These are phyloP conservation scores for Rhineura floridana DNA, from an alignment of 2,113 vertebrate species.

Conservation along the genomic window DNA sequence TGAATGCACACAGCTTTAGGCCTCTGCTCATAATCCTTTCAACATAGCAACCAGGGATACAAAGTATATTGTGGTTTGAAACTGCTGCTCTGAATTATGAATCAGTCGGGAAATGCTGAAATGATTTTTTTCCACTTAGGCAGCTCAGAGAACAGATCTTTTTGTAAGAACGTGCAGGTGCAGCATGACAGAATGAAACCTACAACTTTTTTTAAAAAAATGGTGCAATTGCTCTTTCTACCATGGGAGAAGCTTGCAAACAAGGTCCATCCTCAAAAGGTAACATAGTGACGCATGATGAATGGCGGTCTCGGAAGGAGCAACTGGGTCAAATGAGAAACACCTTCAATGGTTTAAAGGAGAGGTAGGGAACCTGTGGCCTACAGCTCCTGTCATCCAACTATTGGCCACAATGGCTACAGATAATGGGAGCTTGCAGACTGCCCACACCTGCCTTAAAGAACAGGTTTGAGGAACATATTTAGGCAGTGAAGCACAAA, in stretches of 20 bases:
- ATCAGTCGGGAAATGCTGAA: constrained; percentile 54
- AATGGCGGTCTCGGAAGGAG: neutral
- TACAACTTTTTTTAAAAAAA: constrained; percentile 21
- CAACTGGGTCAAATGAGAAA: neutral
- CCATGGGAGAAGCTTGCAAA: neutral
- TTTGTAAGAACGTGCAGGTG: constrained; percentile 56
- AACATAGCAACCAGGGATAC: constrained; percentile 25
- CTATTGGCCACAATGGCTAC: no score
- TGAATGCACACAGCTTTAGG: constrained; percentile 48
- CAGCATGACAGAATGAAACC: constrained; percentile 39
- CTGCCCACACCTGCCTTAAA: no score
- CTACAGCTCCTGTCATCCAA: no score
- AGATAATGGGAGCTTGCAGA: no score
- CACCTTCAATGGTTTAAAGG: neutral
- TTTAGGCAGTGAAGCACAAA: neutral
- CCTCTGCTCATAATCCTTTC: constrained; percentile 64
- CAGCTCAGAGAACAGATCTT: constrained; percentile 49
- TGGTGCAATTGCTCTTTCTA: neutral
- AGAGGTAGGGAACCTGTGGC: neutral
- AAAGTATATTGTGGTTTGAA: constrained; percentile 58
- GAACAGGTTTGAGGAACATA: no score
- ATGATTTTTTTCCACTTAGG: constrained; percentile 51
- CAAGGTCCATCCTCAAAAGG: constrained; percentile 39
- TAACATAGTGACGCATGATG: constrained; percentile 5
- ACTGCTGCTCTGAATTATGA: constrained; percentile 56